phyloP scores from a whole-genome alignment of 2,888 invertebrate genomes.

The Tetragonula carbonaria region DNA sequence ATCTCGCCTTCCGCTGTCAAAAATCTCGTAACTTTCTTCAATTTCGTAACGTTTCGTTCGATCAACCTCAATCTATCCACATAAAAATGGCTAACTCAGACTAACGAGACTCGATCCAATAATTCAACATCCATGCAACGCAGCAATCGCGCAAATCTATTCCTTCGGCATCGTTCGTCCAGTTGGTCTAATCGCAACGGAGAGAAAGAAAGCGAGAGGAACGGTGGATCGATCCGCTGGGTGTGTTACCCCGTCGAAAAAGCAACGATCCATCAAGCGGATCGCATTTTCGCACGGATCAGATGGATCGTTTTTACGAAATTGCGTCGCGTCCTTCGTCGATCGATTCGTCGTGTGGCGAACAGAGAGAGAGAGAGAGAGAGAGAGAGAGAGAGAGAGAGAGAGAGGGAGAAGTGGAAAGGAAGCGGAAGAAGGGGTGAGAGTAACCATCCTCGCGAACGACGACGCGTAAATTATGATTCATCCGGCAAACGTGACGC shows the following conservation, averaged over 20 bases:
- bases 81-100: not conserved
- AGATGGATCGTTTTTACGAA: slow-evolving; percentile 48
- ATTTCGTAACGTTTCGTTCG: no score
- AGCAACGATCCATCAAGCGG: slow-evolving; percentile 44
- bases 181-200: slow-evolving; percentile 1
- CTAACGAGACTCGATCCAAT: not conserved
- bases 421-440: slow-evolving; percentile 14
- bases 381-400: not conserved
- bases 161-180: slow-evolving; percentile 4
- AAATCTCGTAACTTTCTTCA: not conserved
- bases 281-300: slow-evolving; percentile 25
- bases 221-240: slow-evolving; percentile 3
- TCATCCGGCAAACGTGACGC: slow-evolving; percentile 58
- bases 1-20: not conserved
- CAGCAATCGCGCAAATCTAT: not conserved
- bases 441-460: slow-evolving; percentile 32
- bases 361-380: slow-evolving; percentile 2
- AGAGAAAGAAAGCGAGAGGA: not conserved
- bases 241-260: slow-evolving; percentile 15
- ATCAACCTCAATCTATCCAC: not conserved
- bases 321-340: slow-evolving; percentile 37
- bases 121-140: not conserved
- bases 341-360: slow-evolving; percentile 32
- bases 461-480: slow-evolving; percentile 65
- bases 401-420: not conserved